Percentiles rank a stretch among this genome's conserved stretches.
Evolutionary conservation across 1,140 invertebrate genomes (phyloP).

Genomic region (Bombus affinis): DNA sequence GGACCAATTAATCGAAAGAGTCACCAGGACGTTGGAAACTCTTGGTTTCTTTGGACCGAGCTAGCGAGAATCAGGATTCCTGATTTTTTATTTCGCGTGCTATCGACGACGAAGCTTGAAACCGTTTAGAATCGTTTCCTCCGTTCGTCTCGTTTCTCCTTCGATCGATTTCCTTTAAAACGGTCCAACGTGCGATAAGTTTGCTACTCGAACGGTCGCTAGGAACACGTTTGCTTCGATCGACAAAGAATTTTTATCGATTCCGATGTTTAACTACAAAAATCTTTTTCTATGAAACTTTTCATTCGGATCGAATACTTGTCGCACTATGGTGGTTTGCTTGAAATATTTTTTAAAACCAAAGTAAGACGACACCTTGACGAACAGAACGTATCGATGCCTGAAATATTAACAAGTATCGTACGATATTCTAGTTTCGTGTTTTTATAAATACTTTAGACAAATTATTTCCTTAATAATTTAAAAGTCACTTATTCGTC

Average conservation of each 20-base stretch:
- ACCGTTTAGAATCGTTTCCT: neutral
- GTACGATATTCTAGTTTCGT: no score
- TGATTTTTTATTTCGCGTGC: neutral
- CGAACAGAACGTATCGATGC: neutral
- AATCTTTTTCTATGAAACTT: neutral
- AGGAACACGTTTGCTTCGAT: neutral
- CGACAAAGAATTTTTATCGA: neutral
- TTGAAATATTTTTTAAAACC: neutral
- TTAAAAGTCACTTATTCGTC: no score
- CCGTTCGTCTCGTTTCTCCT: neutral
- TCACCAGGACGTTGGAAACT: constrained; percentile 87
- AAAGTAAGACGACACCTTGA: neutral
- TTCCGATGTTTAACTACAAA: neutral
- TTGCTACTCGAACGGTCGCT: neutral
- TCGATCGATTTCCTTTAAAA: neutral
- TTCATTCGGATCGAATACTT: neutral
- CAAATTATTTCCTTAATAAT: rapidly evolving
- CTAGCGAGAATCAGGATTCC: constrained; percentile 50
- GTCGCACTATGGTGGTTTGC: no score
- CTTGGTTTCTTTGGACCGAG: constrained; percentile 88
- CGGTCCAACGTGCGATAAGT: neutral
- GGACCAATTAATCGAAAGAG: constrained; percentile 87
- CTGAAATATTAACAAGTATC: neutral
- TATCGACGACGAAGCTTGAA: constrained; percentile 9
- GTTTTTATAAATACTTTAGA: neutral